Evolutionary conservation across 2,797 vertebrate species (phyloP), one percentile per base, ranked within the genome.

Genomic region (Emydoidea blandingii): DNA sequence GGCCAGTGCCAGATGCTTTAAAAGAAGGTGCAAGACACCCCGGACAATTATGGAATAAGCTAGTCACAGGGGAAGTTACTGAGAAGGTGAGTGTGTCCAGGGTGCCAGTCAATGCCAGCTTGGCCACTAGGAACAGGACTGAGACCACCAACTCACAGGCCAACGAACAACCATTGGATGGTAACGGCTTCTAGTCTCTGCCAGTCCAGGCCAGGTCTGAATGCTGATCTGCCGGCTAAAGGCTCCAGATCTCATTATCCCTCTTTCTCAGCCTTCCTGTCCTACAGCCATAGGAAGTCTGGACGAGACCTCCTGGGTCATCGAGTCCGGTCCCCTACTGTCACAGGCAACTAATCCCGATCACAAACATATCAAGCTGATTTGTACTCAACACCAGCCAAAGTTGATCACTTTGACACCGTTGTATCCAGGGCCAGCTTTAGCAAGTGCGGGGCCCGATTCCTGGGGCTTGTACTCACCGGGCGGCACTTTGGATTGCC

Each of bases 161-260:
- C 21, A 18, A 9, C 0, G 0, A 23, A 44, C 44, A 65, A 53
- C 19, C 27, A 0, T 0, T 14, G 5, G 1, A 4, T 83, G 79
- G 2, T 1, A 90, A 31, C 1, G 0, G 49, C 41, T 79, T 31
- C 44, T 29, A n/a, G 49, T n/a, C 79, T 34, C 29, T 16, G 79
- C 34, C 79, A 80, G 79, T 7, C 12, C 79, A 50, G 21, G 34
- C 52, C 52, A 52, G 52, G 52, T 18, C 52, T 18, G 16, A 52
- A 52, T 18, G 52, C 16, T 52, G 52, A 52, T 18, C 52, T 52
- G 52, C 52, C 5, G 16, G 16, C 7, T 7, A 12, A 12, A 54
- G 50, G 15, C 31, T 53, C 50, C 49, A 25, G 52, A 25, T 54
- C 52, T n/a, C 19, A 21, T 25, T 27, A 29, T 11, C 80, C 16